Percentiles rank a stretch among this genome's conserved stretches.
Evolutionary conservation across 2,113 vertebrate species (phyloP).

Genomic region (Thermophis baileyi): DNA sequence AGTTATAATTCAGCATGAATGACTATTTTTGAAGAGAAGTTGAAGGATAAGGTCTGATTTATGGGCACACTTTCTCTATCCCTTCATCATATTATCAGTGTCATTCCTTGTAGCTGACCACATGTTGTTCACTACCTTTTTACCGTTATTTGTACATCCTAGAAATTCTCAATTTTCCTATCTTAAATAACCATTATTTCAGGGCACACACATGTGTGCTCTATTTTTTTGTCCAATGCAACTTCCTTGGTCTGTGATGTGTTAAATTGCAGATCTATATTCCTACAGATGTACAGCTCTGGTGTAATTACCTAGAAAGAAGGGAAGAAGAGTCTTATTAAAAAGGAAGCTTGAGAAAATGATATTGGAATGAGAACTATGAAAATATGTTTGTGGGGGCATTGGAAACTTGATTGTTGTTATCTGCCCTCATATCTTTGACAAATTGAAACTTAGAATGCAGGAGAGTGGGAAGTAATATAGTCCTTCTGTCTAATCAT

Average conservation of each 20-base stretch:
- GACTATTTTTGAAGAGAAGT: background rate
- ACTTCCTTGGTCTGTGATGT: background rate
- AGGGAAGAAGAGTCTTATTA: background rate
- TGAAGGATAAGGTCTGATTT: background rate
- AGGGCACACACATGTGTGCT: background rate
- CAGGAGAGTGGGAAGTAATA: background rate
- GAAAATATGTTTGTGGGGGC: background rate
- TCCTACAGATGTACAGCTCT: background rate
- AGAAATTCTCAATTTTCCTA: background rate
- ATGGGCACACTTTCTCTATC: background rate
- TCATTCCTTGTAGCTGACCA: background rate
- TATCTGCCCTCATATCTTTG: background rate
- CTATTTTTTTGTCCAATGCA: background rate
- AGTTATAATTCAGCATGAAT: background rate
- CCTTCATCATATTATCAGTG: background rate
- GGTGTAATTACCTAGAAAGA: background rate
- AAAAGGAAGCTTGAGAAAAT: background rate
- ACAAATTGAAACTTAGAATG: background rate
- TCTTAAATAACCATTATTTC: background rate
- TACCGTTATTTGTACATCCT: background rate
- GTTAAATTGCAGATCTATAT: background rate
- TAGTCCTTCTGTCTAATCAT: background rate
- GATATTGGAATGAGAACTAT: conserved; percentile 9
- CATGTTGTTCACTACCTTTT: background rate
- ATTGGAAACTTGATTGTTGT: background rate